A percentile compares a stretch with the other conserved stretches of the same genome.
Evolutionary conservation across 2,797 vertebrate species (phyloP).

Genomic region (Valencia hispanica): DNA sequence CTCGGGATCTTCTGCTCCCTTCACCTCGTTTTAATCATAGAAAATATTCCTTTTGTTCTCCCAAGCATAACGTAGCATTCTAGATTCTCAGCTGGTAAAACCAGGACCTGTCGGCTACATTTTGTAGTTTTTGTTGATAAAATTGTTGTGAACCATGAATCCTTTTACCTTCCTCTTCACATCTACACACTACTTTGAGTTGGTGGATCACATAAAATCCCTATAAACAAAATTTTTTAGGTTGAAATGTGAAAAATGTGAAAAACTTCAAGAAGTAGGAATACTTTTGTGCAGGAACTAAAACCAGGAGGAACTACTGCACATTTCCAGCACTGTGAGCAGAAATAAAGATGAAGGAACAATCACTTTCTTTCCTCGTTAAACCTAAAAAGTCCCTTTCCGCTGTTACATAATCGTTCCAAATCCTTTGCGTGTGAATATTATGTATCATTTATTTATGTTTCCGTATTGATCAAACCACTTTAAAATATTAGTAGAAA

Average conservation of each 20-base stretch:
- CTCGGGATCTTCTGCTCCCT: conserved; percentile 37
- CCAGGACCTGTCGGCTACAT: not conserved
- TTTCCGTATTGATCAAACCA: not conserved
- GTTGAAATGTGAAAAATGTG: not conserved
- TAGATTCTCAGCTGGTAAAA: conserved; percentile 20
- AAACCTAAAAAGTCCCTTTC: not conserved
- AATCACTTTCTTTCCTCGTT: not conserved
- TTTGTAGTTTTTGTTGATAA: too few species aligned
- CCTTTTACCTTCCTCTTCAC: not conserved
- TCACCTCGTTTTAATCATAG: conserved; percentile 13
- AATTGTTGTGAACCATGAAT: too few species aligned
- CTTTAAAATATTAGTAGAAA: not conserved
- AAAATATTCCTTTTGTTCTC: not conserved
- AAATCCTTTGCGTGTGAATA: not conserved
- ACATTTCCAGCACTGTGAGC: not conserved
- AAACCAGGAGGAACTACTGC: not conserved
- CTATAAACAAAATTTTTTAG: not conserved
- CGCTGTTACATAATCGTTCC: not conserved
- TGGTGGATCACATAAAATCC: not conserved
- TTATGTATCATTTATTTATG: not conserved
- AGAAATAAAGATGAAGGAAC: not conserved
- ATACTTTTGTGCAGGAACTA: not conserved
- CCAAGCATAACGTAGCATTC: conserved; percentile 11
- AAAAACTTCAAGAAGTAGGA: not conserved
- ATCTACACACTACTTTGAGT: not conserved